phyloP scores from a whole-genome alignment of 2,113 vertebrate genomes.

The Australoheros scitulus region DNA sequence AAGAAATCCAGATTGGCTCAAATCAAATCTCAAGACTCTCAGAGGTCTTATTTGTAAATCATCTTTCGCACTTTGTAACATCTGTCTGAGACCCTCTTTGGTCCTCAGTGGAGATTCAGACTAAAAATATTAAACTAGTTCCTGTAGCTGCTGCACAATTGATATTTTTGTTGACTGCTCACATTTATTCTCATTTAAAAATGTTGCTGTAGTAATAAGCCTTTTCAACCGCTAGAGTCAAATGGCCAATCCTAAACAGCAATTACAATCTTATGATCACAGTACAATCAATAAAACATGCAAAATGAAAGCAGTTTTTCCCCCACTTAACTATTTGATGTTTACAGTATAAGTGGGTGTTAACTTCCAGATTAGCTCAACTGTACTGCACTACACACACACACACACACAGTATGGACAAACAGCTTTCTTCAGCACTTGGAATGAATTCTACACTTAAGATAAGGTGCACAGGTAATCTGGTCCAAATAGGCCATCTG shows the following conservation, averaged over 20 bases:
- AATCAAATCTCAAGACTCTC: slow-evolving; percentile 29
- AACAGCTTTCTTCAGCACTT: slow-evolving; percentile 46
- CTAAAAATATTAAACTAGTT: slow-evolving; percentile 48
- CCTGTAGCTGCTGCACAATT: slow-evolving; percentile 55
- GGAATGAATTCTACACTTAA: slow-evolving; percentile 64
- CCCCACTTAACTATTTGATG: not conserved
- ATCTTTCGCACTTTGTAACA: not conserved
- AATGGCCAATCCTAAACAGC: not conserved
- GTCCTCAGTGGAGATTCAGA: slow-evolving; percentile 43
- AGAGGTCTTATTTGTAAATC: slow-evolving; percentile 4
- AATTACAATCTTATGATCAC: not conserved
- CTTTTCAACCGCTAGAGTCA: not conserved
- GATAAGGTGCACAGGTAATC: slow-evolving; percentile 71
- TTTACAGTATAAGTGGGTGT: slow-evolving; percentile 70
- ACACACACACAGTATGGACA: slow-evolving; percentile 4
- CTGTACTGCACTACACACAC: not conserved
- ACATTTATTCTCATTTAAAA: slow-evolving; percentile 50
- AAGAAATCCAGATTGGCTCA: slow-evolving; percentile 24
- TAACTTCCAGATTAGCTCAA: slow-evolving; percentile 44
- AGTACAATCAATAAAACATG: not conserved
- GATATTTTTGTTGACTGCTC: slow-evolving; percentile 44
- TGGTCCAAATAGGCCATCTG: slow-evolving; percentile 69
- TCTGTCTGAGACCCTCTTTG: slow-evolving; percentile 20
- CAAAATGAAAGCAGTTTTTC: not conserved
- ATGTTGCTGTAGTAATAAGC: not conserved